Conservation (phyloP, 2,888 invertebrate genomes). For the Arge pagana region DNA sequence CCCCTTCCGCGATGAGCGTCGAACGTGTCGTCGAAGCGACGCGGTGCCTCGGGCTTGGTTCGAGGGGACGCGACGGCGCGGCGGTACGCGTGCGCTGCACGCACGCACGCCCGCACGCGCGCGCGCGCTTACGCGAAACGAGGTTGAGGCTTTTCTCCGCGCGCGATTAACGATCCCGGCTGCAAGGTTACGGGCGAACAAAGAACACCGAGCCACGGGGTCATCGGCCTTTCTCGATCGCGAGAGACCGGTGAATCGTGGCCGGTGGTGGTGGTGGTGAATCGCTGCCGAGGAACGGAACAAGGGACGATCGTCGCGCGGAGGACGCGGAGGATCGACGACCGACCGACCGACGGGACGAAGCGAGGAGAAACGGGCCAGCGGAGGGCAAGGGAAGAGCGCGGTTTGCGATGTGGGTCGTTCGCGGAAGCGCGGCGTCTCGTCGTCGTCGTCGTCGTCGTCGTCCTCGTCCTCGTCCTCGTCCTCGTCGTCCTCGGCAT, state of each 20-base stretch:
- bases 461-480: too few species aligned
- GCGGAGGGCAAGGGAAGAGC: constrained; percentile 2
- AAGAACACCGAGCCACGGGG: constrained; percentile 14
- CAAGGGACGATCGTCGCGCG: constrained; percentile 2
- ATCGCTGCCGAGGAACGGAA: constrained; percentile 15
- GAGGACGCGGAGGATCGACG: constrained; percentile 13
- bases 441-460: too few species aligned
- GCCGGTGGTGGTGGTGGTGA: constrained; percentile 5
- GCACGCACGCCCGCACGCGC: constrained; percentile 10
- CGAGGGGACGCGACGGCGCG: too few species aligned
- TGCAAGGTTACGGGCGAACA: constrained; percentile 16
- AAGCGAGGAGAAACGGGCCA: constrained; percentile 21
- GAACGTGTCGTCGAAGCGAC: too few species aligned
- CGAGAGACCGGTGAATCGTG: too few species aligned
- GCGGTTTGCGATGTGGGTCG: constrained; percentile 51
- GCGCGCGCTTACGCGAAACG: too few species aligned
- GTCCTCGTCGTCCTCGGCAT: too few species aligned
- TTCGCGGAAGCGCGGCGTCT: constrained; percentile 58
- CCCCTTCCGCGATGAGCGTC: too few species aligned
- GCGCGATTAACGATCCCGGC: neutral
- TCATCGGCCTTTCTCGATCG: constrained; percentile 1
- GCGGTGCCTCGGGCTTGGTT: too few species aligned
- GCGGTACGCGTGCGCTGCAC: constrained; percentile 3
- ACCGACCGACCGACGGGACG: neutral
- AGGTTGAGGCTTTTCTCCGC: too few species aligned